Evolutionary conservation across 1,140 invertebrate species (phyloP).

Genomic region (Anadara kagoshimensis): DNA sequence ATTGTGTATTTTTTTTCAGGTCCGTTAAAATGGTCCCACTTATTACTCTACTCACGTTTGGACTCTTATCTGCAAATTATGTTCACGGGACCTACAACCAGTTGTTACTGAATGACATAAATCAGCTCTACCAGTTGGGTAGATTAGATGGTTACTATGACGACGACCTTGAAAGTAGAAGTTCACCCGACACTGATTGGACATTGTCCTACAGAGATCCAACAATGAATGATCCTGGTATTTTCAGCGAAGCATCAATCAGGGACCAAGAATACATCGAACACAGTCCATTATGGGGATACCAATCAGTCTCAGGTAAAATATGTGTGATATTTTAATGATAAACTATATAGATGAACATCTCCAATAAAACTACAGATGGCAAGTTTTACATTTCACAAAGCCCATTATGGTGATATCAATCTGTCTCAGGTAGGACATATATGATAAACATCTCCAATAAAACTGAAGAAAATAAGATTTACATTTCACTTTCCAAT

Average conservation of each 20-base stretch:
- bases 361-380: neutral
- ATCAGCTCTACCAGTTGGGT: conserved; percentile 11
- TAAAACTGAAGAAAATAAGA: too few relatives aligned
- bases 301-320: conserved; percentile 82
- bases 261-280: conserved; percentile 92
- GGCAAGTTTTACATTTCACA: too few relatives aligned
- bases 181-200: conserved; percentile 34
- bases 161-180: conserved; percentile 31
- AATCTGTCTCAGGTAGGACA: too few relatives aligned
- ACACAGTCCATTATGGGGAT: conserved; percentile 90
- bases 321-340: neutral
- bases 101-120: conserved; percentile 7
- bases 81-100: neutral
- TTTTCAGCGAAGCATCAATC: conserved; percentile 33
- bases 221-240: conserved; percentile 21
- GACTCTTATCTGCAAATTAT: too few relatives aligned
- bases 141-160: conserved; percentile 34
- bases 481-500: too few relatives aligned
- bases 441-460: too few relatives aligned
- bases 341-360: neutral
- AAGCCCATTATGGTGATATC: too few relatives aligned
- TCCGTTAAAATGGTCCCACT: neutral
- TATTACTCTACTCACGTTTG: neutral
- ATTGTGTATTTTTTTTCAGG: neutral
- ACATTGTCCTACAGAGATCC: conserved; percentile 25